Base-by-base conservation (phyloP, 2,888 invertebrate species). In the Diachrysia chrysitis region DNA sequence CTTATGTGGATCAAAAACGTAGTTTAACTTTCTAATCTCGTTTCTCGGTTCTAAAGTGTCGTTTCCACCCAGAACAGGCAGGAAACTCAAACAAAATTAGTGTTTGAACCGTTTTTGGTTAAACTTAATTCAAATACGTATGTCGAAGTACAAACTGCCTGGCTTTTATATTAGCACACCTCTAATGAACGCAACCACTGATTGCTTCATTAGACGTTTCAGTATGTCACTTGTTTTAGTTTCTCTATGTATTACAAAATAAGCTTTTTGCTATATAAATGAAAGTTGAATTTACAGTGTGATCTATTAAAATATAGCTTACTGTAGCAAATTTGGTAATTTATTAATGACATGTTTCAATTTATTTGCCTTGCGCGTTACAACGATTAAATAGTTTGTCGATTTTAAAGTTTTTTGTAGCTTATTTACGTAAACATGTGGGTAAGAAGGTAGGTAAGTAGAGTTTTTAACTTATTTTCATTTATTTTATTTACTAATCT, bases 121-220 rank as follows among this genome's bases (percentile, higher is more conserved):
- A 51, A 21, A 19, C 48, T 21, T 21, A 21, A 51, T 21, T 51
- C 4, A 51, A 51, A 21, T 51, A 51, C 48, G 19, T 51, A 51
- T 51, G 48, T 51, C 37, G 25, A 14, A 23, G 35, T 61, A 51
- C 37, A 53, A 53, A 59, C 48, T 21, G 21, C 46, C 16, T 58
- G 16, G 19, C 35, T 63, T 19, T 37, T 48, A 17, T 21, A 72
- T 58, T 64, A 63, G 51, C 58, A 59, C 51, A 69, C 64, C 42
- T 59, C 68, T 69, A 79, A 79, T 69, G 64, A 76, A 74, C 59
- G 71, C 70, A 60, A 61, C 62, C 37, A 48, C 63, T 78, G 69
- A 78, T 81, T 74, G 72, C 81, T 76, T 80, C 71, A 78, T 76
- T 78, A 72, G 64, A 78, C 71, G 59, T 74, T 70, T 68, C 54